phyloP scores from a whole-genome alignment of 2,888 invertebrate species.

The Carabus problematicus region DNA sequence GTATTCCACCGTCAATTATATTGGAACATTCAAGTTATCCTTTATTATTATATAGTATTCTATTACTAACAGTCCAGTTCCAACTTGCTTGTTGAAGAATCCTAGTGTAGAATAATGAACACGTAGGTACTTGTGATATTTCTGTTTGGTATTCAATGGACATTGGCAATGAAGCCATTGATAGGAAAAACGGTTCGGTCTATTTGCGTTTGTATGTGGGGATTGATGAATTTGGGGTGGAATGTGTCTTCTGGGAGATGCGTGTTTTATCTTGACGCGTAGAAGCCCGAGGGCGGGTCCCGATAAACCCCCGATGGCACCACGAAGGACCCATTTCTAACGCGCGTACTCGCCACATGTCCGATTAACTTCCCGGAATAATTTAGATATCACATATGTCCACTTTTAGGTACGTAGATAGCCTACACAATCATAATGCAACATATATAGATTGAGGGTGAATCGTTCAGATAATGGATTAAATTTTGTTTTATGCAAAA shows the following conservation, averaged over 20 bases:
- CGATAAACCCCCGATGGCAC: slow-evolving; percentile 5
- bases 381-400: slow-evolving; percentile 19
- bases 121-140: not conserved
- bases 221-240: slow-evolving; percentile 16
- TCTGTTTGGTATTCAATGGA: slow-evolving; percentile 10
- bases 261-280: slow-evolving; percentile 14
- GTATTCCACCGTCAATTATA: too few species aligned
- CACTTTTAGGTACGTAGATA: not conserved
- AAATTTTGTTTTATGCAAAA: slow-evolving; percentile 9
- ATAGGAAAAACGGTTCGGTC: slow-evolving; percentile 34
- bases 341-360: not conserved
- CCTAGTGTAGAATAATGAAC: not conserved
- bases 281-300: slow-evolving; percentile 8
- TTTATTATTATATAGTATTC: too few species aligned
- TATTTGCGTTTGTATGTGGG: slow-evolving; percentile 16
- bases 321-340: not conserved
- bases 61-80: too few species aligned
- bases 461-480: slow-evolving; percentile 1
- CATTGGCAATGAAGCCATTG: slow-evolving; percentile 6
- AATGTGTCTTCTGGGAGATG: slow-evolving; percentile 32
- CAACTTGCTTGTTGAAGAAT: not conserved
- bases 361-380: slow-evolving; percentile 6
- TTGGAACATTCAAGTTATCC: too few species aligned
- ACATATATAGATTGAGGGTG: too few species aligned
- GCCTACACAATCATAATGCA: too few species aligned